A percentile compares a stretch with the other conserved stretches of the same genome.
Conservation (phyloP, 2,113 vertebrate species). For the Hymenochirus boettgeri region DNA sequence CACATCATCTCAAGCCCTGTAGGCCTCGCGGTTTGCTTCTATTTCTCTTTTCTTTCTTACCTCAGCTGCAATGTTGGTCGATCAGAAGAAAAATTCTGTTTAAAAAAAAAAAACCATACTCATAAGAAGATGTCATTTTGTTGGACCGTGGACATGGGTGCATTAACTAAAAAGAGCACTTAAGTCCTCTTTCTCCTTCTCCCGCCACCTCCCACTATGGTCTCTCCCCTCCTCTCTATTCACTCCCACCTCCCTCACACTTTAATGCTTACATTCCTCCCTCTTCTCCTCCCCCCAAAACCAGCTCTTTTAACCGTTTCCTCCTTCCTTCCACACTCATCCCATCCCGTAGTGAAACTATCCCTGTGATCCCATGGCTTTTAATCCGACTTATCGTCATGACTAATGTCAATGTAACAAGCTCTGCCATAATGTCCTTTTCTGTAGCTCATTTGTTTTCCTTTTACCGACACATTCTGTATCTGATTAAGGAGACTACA, state of each 20-base stretch:
- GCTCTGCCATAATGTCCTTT: too few species aligned
- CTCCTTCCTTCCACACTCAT: neutral
- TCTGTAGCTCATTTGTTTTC: too few species aligned
- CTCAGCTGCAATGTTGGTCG: slow-evolving; percentile 43
- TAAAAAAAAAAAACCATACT: slow-evolving; percentile 46
- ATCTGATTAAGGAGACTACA: too few species aligned
- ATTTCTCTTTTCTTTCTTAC: slow-evolving; percentile 46
- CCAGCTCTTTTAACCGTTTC: slow-evolving; percentile 45
- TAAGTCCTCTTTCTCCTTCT: slow-evolving; percentile 53
- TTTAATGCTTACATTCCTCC: slow-evolving; percentile 49
- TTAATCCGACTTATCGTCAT: too few species aligned
- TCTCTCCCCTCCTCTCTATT: slow-evolving; percentile 51
- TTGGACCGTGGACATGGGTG: slow-evolving; percentile 58
- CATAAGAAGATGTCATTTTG: slow-evolving; percentile 47
- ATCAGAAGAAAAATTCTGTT: slow-evolving; percentile 45
- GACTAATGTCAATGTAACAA: too few species aligned
- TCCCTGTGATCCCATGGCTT: too few species aligned
- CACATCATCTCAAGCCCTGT: too few species aligned
- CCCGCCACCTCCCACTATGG: slow-evolving; percentile 52
- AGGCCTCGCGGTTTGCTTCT: too few species aligned
- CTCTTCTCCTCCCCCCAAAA: slow-evolving; percentile 46
- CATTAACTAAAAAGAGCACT: slow-evolving; percentile 69
- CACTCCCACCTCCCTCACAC: slow-evolving; percentile 18
- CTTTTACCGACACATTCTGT: too few species aligned
- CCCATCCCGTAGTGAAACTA: too few species aligned